Conservation (phyloP, 2,797 vertebrate species). For the Molossus alvarezi region DNA sequence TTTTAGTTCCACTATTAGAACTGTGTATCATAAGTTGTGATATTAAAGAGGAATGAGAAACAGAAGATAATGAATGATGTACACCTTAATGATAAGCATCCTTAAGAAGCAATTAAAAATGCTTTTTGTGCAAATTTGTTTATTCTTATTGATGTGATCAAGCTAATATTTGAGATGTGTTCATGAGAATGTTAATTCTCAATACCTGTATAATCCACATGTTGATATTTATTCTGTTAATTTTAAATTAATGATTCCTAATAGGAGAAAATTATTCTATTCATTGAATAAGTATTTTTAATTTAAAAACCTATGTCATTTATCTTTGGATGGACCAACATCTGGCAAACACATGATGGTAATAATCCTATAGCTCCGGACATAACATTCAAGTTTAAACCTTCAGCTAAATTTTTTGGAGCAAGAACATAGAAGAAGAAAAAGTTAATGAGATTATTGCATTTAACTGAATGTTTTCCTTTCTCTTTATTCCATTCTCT, state of each 20-base stretch:
- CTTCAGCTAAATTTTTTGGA: conserved; percentile 27
- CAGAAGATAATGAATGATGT: neutral
- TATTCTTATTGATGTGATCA: neutral
- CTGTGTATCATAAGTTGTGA: neutral
- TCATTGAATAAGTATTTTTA: neutral
- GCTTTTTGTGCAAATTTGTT: neutral
- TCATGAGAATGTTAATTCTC: neutral
- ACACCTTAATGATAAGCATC: neutral
- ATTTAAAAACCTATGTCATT: neutral
- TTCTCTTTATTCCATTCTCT: conserved; percentile 29
- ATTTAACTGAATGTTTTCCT: conserved; percentile 17
- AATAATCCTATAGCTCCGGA: neutral
- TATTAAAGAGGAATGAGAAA: neutral
- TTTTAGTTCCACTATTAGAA: neutral
- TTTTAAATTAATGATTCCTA: neutral
- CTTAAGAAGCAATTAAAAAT: neutral
- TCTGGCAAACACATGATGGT: conserved; percentile 3
- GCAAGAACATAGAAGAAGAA: conserved; percentile 42
- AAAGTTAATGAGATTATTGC: neutral
- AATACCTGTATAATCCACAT: neutral
- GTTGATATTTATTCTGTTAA: conserved; percentile 7
- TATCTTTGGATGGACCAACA: neutral
- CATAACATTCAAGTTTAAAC: neutral
- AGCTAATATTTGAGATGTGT: conserved; percentile 1
- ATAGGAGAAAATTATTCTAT: neutral